phyloP scores from a whole-genome alignment of 2,113 vertebrate genomes.

The Cynopterus brachyotis region DNA sequence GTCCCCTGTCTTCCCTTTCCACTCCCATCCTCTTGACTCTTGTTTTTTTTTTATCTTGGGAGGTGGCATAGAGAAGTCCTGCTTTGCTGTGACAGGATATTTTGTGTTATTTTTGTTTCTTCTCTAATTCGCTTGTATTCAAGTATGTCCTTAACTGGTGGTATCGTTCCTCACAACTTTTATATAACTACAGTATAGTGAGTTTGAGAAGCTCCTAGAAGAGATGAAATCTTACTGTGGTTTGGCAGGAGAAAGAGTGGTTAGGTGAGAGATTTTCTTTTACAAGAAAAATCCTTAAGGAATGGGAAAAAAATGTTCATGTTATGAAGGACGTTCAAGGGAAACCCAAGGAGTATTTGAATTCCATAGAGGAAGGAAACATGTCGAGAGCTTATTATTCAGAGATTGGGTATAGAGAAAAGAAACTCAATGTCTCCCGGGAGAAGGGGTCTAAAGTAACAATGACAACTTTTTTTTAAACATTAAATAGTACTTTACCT shows the following conservation, averaged over 20 bases:
- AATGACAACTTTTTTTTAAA: not conserved
- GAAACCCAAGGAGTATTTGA: conserved; percentile 24
- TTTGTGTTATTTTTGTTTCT: not conserved
- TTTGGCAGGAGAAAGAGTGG: not conserved
- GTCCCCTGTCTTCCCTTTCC: not conserved
- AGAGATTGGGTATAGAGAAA: conserved; percentile 8
- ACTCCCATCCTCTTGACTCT: not conserved
- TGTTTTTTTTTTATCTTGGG: conserved; percentile 10
- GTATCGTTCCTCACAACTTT: conserved; percentile 9
- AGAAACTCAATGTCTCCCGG: conserved; percentile 1
- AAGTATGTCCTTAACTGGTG: not conserved
- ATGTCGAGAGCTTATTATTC: not conserved
- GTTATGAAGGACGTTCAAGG: conserved; percentile 1
- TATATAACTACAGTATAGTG: not conserved
- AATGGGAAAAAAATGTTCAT: not conserved
- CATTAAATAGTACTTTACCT: not conserved
- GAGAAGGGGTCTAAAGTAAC: not conserved
- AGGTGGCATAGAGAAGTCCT: not conserved
- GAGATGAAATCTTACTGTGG: not conserved
- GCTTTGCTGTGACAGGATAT: not conserved
- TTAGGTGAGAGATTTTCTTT: conserved; percentile 36
- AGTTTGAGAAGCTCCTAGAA: not conserved
- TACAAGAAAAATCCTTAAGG: not conserved
- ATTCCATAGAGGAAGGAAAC: not conserved
- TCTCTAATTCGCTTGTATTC: not conserved